Percentiles rank a stretch among this genome's conserved stretches.
Evolutionary conservation across 2,113 vertebrate genomes (phyloP).

Genomic region (Menidia beryllina): DNA sequence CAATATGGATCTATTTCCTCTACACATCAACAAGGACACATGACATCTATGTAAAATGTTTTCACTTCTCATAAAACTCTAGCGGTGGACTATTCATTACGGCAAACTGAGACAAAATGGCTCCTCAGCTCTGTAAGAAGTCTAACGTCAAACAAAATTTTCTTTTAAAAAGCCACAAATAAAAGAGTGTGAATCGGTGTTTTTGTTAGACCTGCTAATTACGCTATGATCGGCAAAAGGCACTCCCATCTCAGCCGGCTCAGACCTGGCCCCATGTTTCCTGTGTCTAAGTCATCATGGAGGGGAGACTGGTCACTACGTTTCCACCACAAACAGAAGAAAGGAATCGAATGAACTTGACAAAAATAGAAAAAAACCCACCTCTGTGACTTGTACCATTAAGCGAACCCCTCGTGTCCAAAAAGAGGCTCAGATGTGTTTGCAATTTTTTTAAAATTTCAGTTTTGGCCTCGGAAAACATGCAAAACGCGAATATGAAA

Average conservation of each 20-base stretch:
- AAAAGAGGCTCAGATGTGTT: constrained; percentile 14
- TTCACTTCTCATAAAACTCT: constrained; percentile 84
- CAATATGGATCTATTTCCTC: constrained; percentile 84
- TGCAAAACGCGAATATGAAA: constrained; percentile 44
- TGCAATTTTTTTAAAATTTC: no score
- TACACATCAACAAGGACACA: constrained; percentile 89
- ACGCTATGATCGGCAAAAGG: constrained; percentile 77
- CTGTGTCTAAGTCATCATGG: constrained; percentile 56
- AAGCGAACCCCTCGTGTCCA: constrained; percentile 28
- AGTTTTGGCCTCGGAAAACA: constrained; percentile 53
- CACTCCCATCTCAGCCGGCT: constrained; percentile 80
- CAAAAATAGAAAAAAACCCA: constrained; percentile 5
- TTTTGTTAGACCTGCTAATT: constrained; percentile 75
- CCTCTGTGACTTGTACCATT: constrained; percentile 1
- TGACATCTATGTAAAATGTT: constrained; percentile 87
- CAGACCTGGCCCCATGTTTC: constrained; percentile 52
- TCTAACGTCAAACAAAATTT: constrained; percentile 72
- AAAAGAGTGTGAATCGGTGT: constrained; percentile 63
- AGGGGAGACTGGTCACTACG: constrained; percentile 63
- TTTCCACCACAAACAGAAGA: constrained; percentile 41
- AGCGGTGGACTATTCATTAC: constrained; percentile 79
- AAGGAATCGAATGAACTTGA: not conserved
- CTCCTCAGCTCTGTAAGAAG: constrained; percentile 80
- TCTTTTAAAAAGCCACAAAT: constrained; percentile 57
- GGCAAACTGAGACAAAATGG: constrained; percentile 78